Evolutionary conservation across 2,888 invertebrate genomes (phyloP), one percentile per base, ranked within the genome.

Genomic region (Brassicogethes aeneus): DNA sequence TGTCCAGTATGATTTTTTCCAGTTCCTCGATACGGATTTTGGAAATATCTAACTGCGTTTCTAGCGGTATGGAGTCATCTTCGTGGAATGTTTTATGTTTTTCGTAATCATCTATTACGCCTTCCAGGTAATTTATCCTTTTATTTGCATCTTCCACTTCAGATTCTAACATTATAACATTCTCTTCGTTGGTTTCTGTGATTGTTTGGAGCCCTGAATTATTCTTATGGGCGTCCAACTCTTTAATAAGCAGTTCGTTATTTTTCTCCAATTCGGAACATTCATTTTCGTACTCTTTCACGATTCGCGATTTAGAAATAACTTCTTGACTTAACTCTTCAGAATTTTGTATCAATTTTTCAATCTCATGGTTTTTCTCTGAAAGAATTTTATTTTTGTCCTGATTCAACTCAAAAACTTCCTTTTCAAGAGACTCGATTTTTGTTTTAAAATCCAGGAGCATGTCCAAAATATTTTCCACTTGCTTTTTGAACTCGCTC

Each of bases 181-280:
- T 80, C 52, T 83, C 82, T 67, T 83, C 83, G 54, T 82, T 82
- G 1, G 79, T 75, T 68, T 84, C 83, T 37, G 78, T 77, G 38
- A 84, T 83, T 1, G 83, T 81, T 61, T 82, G 78, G 49, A 83
- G 64, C 51, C 79, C 79, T n/a, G 74, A 72, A n/a, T 70, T 69
- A 36, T 72, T 76, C 56, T 81, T 81, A 38, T 75, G 71, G 36
- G 75, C 72, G 33, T 80, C 72, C 45, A 83, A 69, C 64, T 82
- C 81, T 36, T 74, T 73, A 50, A 82, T 72, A n/a, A 83, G 65
- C 43, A 80, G 71, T 54, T 81, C 82, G 55, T 83, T 83, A 60
- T 81, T 83, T 59, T 80, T 79, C 64, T 80, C 79, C 59, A 82
- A 72, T 58, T 81, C 80, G 42, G 73, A 70, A 48, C 76, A 75